Percentiles rank a stretch among this genome's conserved stretches.
phyloP scores from a whole-genome alignment of 1,140 invertebrate species.

The Forficula auricularia region DNA sequence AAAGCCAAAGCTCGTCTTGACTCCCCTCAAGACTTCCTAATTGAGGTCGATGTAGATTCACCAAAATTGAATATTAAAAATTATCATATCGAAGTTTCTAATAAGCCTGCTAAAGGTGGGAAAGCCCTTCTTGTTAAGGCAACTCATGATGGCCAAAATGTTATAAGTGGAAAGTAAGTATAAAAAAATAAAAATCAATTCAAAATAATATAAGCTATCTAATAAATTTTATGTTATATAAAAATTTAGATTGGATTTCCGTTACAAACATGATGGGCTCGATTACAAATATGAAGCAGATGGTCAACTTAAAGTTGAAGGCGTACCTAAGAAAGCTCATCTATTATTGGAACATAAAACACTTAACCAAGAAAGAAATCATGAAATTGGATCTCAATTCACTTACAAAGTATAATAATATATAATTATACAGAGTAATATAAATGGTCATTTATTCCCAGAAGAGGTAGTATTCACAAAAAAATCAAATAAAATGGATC shows the following conservation, averaged over 20 bases:
- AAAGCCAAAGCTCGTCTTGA: constrained; percentile 24
- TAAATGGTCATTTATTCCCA: too few species aligned
- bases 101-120: constrained; percentile 36
- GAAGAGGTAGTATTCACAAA: too few species aligned
- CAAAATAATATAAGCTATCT: background rate
- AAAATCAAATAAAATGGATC: too few species aligned
- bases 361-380: too few species aligned
- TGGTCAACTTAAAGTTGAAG: constrained; percentile 32
- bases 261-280: background rate
- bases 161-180: constrained; percentile 44
- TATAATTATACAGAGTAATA: too few species aligned
- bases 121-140: constrained; percentile 41
- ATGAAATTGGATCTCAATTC: background rate
- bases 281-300: constrained; percentile 33
- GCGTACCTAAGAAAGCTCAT: background rate
- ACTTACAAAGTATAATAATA: background rate
- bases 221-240: constrained; percentile 14
- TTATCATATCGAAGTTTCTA: constrained; percentile 40
- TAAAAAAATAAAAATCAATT: background rate
- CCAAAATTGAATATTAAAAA: constrained; percentile 45
- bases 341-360: background rate
- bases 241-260: background rate
- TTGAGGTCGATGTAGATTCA: constrained; percentile 43
- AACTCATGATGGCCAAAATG: constrained; percentile 40
- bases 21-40: constrained; percentile 42